Evolutionary conservation across 2,888 invertebrate genomes (phyloP), one percentile per base, ranked within the genome.

Genomic region (Actias luna): DNA sequence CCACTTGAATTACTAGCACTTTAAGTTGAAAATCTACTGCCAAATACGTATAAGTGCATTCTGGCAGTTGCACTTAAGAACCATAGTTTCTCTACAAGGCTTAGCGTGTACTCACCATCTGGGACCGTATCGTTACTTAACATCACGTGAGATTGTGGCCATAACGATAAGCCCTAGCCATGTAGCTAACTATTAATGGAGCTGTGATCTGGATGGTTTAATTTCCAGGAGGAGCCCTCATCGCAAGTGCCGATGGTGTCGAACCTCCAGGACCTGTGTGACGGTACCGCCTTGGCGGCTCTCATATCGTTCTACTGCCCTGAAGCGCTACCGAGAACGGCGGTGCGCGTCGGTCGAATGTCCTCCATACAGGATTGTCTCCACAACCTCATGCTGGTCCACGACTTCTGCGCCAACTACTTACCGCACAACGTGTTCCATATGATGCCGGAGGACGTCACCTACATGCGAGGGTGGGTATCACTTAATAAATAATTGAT

Each of bases 371-470:
- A 97, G 72, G 98, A 98, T 90, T 98, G 97, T 73, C 94, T 98
- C 75, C 96, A 98, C 92, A 99, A 99, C 92, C 94, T 99, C 62
- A 95, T 96, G 86, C 94, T 98, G 80, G 96, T 99, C 68, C 95
- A 96, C 85, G 95, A 96, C 82, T 98, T 99, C 93, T 98, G 98
- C 84, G 93, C 94, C 78, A 94, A 95, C 79, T 95, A 96, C 85
- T 94, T 98, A 85, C 98, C 98, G 77, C 95, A 96, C 83, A 95
- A 96, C 79, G 96, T 97, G 84, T 98, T 98, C 93, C 98, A 98
- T 88, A 96, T 99, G 94, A 95, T 96, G 89, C 97, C 98, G n/a
- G 98, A 99, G 87, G 99, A 99, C 87, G 95, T 99, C 72, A 96
- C 98, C 46, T 98, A 98, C 83, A 96, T 98, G 95, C 94, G 97